Evolutionary conservation across 1,140 invertebrate species (phyloP), one percentile per base, ranked within the genome.

Genomic region (Macrobrachium nipponense): DNA sequence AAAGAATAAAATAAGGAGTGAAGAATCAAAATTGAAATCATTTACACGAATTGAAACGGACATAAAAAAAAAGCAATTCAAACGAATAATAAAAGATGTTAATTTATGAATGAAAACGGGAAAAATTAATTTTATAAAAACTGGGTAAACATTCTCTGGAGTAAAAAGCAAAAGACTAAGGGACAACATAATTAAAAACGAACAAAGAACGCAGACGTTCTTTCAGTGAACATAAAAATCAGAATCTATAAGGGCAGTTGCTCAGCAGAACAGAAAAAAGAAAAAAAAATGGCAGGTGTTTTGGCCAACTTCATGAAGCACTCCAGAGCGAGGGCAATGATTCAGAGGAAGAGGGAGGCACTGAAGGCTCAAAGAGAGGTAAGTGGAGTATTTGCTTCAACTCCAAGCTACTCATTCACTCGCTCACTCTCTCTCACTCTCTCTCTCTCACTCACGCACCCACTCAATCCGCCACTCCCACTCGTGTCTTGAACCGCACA

Each of bases 311-410:
- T 89, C 62, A 87, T 87, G 86, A 64, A 80, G 8, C 82, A 87
- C 72, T 87, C 88, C 11, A 70, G 80, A 43, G 81, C 80, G 0
- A 70, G 82, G 20, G 80, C 87, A 20, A 82, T 82, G 72, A 86
- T 89, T 70, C 79, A 80, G 75, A 80, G 76, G 17, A 80, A 77
- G 59, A 72, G 80, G 58, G 87, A 87, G 64, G 59, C 61, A n/a
- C 66, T 87, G n/a, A 88, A 87, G 62, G 88, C 80, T 27, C 84
- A 88, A 61, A 84, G 88, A 81, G 81, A 89, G 62, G 85, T 88
- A 82, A 87, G 86, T 87, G 64, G 23, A 36, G 70, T 43, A 66
- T 72, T 73, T 36, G 43, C 59, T 60, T 17, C 62, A 12, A 27
- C 77, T 43, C 23, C 7, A 51, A 51, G 43, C 61, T 36, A 10